Evolutionary conservation across 2,888 invertebrate species (phyloP).

Genomic region (Lymantria monacha): DNA sequence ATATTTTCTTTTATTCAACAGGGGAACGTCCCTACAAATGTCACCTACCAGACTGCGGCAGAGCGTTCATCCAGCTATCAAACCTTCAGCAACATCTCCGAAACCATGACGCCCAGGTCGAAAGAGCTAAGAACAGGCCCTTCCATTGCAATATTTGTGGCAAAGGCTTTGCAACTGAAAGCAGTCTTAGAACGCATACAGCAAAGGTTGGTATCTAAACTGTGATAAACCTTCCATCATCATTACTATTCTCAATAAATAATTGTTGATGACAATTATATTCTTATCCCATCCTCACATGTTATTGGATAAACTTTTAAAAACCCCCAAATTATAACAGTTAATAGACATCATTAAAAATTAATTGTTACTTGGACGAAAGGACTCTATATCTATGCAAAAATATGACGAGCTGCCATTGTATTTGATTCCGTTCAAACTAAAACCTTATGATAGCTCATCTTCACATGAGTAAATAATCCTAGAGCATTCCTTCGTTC

Average conservation of each 20-base stretch:
- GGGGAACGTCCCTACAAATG: slow-evolving; percentile 99
- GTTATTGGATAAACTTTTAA: no score
- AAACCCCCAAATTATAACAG: no score
- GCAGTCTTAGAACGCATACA: slow-evolving; percentile 96
- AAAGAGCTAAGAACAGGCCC: slow-evolving; percentile 96
- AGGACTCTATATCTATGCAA: no score
- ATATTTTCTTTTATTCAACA: slow-evolving; percentile 68
- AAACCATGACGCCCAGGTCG: slow-evolving; percentile 97
- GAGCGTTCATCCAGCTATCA: slow-evolving; percentile 97
- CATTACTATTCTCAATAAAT: not conserved
- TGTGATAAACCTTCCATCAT: not conserved
- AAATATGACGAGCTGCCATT: no score
- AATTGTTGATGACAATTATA: not conserved
- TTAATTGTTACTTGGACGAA: no score
- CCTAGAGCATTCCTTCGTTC: no score
- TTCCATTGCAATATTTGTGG: slow-evolving; percentile 98
- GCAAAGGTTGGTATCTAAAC: slow-evolving; percentile 92
- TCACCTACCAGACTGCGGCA: slow-evolving; percentile 96
- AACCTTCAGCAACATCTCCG: slow-evolving; percentile 97
- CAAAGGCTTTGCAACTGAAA: slow-evolving; percentile 97
- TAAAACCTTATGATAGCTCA: no score
- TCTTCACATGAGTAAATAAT: no score
- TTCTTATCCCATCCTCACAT: no score
- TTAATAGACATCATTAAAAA: no score
- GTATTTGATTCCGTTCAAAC: no score